Base-by-base conservation (phyloP, 2,113 vertebrate genomes). In the Calyptomena viridis region DNA sequence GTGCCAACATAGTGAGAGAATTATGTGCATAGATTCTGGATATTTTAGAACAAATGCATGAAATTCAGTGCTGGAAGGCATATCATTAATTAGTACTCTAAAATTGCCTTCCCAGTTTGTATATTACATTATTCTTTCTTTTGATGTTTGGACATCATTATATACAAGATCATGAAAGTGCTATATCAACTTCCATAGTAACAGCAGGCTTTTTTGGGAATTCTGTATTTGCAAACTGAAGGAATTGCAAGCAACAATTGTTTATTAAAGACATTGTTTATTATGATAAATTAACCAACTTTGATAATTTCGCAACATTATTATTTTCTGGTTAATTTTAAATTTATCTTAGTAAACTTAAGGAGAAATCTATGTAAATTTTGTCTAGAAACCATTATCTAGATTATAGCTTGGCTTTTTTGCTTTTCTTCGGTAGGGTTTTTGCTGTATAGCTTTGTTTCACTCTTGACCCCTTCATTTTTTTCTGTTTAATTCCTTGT, bases 81-180 rank as follows among this genome's bases (percentile, higher is more conserved):
- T 82, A 79, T 89, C 46, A 78, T 84, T 97, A 94, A 96, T 96
- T 96, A 95, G 96, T 16, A 84, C 67, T 94, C 91, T 96, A 89
- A 97, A 97, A 96, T 96, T 95, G 84, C 40, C 31, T 86, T 86
- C 64, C 55, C 33, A 52, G 49, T 91, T 97, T 92, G 86, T 96
- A 78, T 93, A 90, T 95, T 93, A 67, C 78, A 73, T 94, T 92
- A 87, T 82, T 91, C 30, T 63, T 92, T 92, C 56, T 93, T 93
- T 97, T 96, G 85, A 85, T 96, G 80, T 46, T 95, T 95, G 77
- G 53, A 52, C 92, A 90, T 76, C 49, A 68, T 97, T 97, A 91
- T 35, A 19, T 81, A 77, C 79, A 95, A 95, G 71, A 76, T 47
- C 75, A 84, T 56, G 15, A 28, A 95, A 90, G 42, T 59, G 62